Evolutionary conservation across 2,888 invertebrate species (phyloP).

Genomic region (Slavum lentiscoides): DNA sequence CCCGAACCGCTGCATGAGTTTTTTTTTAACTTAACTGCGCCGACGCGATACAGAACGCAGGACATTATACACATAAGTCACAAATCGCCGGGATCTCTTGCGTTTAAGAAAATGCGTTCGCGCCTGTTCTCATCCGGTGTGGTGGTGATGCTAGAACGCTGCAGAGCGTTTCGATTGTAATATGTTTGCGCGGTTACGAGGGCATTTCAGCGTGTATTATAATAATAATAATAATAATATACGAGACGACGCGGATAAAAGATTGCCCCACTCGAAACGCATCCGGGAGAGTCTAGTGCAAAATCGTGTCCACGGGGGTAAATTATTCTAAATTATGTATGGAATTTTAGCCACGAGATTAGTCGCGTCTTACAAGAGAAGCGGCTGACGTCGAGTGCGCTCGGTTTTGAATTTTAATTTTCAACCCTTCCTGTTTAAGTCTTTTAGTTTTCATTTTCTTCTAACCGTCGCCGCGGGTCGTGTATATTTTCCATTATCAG

Average conservation of each 20-base stretch:
- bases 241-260: conserved; percentile 4
- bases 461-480: conserved; percentile 13
- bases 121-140: not conserved
- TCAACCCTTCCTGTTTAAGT: not conserved
- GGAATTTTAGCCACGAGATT: conserved; percentile 3
- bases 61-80: no score
- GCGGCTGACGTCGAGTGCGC: no score
- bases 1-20: no score
- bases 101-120: conserved; percentile 40
- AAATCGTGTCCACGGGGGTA: conserved; percentile 43
- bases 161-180: not conserved
- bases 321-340: conserved; percentile 47
- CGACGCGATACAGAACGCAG: no score
- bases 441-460: not conserved
- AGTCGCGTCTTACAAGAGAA: not conserved
- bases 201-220: conserved; percentile 2
- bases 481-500: conserved; percentile 51
- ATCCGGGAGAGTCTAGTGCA: conserved; percentile 28
- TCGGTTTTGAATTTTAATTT: conserved; percentile 44
- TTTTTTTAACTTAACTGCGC: no score
- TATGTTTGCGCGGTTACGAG: conserved; percentile 33
- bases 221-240: no score
- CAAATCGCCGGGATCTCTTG: no score
- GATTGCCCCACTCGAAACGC: conserved; percentile 41
- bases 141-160: not conserved